Conservation (phyloP, 2,888 invertebrate genomes). For the Agrochola lota region DNA sequence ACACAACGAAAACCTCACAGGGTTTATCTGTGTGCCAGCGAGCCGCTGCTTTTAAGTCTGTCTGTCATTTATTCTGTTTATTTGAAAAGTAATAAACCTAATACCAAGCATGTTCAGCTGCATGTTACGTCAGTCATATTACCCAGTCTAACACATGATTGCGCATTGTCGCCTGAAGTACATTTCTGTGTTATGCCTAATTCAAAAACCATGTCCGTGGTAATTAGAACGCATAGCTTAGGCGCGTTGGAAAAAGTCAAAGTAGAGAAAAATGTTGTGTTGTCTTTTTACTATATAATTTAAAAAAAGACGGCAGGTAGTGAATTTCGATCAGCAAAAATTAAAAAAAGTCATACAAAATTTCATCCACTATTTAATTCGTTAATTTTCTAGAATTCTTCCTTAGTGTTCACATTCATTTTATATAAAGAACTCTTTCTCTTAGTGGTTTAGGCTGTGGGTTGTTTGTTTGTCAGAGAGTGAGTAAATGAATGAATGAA, state of each 20-base stretch:
- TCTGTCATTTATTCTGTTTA: too few species aligned
- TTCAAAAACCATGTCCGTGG: slow-evolving; percentile 55
- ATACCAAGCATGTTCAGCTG: slow-evolving; percentile 30
- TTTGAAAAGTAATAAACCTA: slow-evolving; percentile 6
- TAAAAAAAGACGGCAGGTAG: too few species aligned
- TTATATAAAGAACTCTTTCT: neutral
- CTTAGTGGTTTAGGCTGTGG: neutral
- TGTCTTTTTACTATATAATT: neutral
- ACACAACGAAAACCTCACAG: too few species aligned
- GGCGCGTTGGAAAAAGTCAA: slow-evolving; percentile 25
- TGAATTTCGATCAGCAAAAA: neutral
- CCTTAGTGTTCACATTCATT: neutral
- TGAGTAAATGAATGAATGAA: neutral
- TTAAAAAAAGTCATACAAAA: neutral
- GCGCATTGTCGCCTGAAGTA: slow-evolving; percentile 37
- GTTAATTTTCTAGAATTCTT: fast-evolving
- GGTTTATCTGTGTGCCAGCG: too few species aligned
- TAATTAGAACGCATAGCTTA: slow-evolving; percentile 34
- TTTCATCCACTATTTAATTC: too few species aligned
- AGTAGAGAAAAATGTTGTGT: neutral
- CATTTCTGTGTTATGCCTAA: slow-evolving; percentile 60
- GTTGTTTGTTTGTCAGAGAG: neutral
- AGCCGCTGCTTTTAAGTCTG: too few species aligned
- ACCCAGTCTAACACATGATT: slow-evolving; percentile 29
- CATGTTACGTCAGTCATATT: slow-evolving; percentile 33